phyloP scores from a whole-genome alignment of 2,888 invertebrate genomes.

The Cephus spinipes region DNA sequence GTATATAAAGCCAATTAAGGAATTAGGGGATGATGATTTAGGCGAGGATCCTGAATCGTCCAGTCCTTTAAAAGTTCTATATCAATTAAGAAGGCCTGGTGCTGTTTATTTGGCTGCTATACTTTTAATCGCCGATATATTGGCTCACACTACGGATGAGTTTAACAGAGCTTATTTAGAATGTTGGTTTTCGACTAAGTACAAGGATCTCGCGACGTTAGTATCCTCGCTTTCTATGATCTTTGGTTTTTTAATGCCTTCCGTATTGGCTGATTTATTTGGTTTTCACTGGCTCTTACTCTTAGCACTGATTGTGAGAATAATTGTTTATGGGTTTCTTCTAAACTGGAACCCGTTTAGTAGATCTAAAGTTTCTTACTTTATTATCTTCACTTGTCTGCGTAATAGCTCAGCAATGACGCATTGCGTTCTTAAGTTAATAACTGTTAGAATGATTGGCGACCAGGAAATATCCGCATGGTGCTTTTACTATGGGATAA shows the following conservation, averaged over 20 bases:
- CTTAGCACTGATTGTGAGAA: constrained; percentile 10
- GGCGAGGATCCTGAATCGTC: constrained; percentile 19
- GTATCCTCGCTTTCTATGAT: constrained; percentile 19
- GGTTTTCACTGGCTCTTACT: constrained; percentile 24
- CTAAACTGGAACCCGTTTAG: constrained; percentile 9
- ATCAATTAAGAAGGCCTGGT: constrained; percentile 19
- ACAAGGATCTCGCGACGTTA: constrained; percentile 5
- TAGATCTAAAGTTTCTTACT: constrained; percentile 8
- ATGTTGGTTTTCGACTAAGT: constrained; percentile 11
- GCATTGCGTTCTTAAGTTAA: constrained; percentile 19
- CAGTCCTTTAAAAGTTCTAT: constrained; percentile 18
- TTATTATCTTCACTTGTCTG: constrained; percentile 18
- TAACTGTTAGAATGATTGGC: constrained; percentile 21
- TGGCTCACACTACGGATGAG: constrained; percentile 18
- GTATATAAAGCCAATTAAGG: constrained; percentile 28
- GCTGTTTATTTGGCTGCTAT: constrained; percentile 14
- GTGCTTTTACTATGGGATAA: constrained; percentile 25
- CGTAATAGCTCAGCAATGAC: constrained; percentile 20
- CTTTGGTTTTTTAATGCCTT: constrained; percentile 24
- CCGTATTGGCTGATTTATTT: constrained; percentile 19
- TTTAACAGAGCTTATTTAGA: constrained; percentile 16
- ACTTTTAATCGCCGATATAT: constrained; percentile 8
- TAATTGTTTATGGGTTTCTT: constrained; percentile 12
- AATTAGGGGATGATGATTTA: constrained; percentile 12
- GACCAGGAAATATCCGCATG: constrained; percentile 28